Evolutionary conservation across 1,140 invertebrate genomes (phyloP), one percentile per base, ranked within the genome.

Genomic region (Drosophila malerkotliana): DNA sequence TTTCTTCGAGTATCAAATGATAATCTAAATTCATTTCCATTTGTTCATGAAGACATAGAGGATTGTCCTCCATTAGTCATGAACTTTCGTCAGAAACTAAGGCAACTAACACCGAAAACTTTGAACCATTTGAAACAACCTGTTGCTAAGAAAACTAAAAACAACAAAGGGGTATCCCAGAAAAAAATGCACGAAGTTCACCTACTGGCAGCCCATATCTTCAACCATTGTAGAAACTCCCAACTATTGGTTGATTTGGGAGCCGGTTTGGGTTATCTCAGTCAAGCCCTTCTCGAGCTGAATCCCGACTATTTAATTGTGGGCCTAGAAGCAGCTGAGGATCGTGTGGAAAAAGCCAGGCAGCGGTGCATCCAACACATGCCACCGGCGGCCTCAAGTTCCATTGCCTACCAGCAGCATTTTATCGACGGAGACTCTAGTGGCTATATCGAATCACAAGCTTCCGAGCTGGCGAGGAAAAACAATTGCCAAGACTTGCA

Each of bases 261-360:
- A n/a, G 94, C 95, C 41, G 97, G 97, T 32, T 92, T 97, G 92
- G 96, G 97, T n/a, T 97, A 98, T 84, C 91, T 98, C 18, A 95
- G 95, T 68, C 94, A 96, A 87, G 76, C 95, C 12, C 76, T 97
- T 34, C 92, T 94, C 74, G 92, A 95, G 89, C 24, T 77, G 0
- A 71, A 73, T 9, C 93, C 93, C 34, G 92, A 93, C 4, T 94
- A 94, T 58, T 93, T 94, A 77, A 94, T 97, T 5, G 92, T 97
- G 6, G 96, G 96, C 9, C 83, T 98, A 18, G 97, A 98, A 92
- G 94, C 94, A 5, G 94, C 94, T 60, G 77, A 91, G 34, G 90
- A 92, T 37, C 93, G 95, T 73, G 93, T 96, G n/a, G 89, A 94
- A 44, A 93, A 93, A 32, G 96, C 96, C 6, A 90, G 92, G 52